These are phyloP conservation scores for Corapipo altera DNA, from an alignment of 2,113 vertebrate species.

Conservation along the genomic window DNA sequence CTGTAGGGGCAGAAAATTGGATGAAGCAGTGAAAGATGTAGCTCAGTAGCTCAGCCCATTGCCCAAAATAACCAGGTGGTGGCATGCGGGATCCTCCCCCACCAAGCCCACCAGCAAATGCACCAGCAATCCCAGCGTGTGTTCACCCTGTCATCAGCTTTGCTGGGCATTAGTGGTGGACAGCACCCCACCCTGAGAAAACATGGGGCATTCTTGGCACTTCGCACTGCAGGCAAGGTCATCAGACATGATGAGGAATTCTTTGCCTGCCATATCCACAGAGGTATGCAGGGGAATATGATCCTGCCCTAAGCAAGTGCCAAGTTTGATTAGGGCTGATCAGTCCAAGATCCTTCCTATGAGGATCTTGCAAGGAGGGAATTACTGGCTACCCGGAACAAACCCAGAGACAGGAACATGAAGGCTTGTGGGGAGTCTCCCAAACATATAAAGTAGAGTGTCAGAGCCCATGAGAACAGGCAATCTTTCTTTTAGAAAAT, in stretches of 20 bases:
- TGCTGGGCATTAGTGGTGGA: conserved; percentile 58
- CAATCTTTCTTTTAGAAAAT: not conserved
- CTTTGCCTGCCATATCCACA: conserved; percentile 34
- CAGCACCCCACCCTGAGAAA: conserved; percentile 73
- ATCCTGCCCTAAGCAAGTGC: conserved; percentile 21
- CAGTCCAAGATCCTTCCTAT: not conserved
- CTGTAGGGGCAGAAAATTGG: conserved; percentile 8
- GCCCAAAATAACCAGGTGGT: conserved; percentile 73
- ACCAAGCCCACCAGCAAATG: conserved; percentile 61
- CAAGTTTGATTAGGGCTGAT: conserved; percentile 20
- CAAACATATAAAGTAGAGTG: not conserved
- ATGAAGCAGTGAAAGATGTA: conserved; percentile 50
- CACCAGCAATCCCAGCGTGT: conserved; percentile 41
- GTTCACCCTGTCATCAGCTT: conserved; percentile 69
- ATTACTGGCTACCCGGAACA: not conserved
- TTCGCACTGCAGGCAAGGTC: conserved; percentile 59
- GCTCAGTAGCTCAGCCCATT: conserved; percentile 55
- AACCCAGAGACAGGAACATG: not conserved
- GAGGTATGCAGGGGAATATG: conserved; percentile 40
- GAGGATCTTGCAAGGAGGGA: not conserved
- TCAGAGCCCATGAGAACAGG: not conserved
- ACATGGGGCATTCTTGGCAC: conserved; percentile 74
- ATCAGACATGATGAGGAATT: conserved; percentile 53
- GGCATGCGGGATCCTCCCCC: conserved; percentile 69
- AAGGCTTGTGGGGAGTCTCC: not conserved